Evolutionary conservation across 2,113 vertebrate genomes (phyloP), one percentile per base, ranked within the genome.

Genomic region (Echinops telfairi): DNA sequence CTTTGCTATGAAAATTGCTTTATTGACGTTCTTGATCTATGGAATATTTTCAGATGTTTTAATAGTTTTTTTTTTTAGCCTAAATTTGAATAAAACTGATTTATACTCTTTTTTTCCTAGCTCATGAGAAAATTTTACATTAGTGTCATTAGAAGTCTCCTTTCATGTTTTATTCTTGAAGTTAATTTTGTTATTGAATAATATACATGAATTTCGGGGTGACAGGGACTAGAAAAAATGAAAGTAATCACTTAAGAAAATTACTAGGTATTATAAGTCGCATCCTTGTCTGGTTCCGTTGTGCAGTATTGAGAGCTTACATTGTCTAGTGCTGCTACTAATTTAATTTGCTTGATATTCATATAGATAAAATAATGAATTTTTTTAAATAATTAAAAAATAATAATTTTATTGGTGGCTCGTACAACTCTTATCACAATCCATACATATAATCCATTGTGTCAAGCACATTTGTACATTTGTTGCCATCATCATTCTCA

Each of bases 311-410:
- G 93, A 15, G 7, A 87, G 9, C 3, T 97, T 77, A 83, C 23
- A 80, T 4, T 93, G 20, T 17, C 83, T 89, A 82, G 3, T 92
- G 66, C 31, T 91, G 23, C 27, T 91, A 58, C 33, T 90, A 62
- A 93, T 70, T 88, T 86, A 91, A 95, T 71, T 83, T 66, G 29
- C 53, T 11, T 95, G 31, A 70, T 12, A 40, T 83, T 78, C 83
- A 20, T 85, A 92, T 33, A 93, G n/a, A 83, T 16, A 88, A 68
- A 80, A 57, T 53, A 53, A 53, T 53, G 47, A 47, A 47, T n/a
- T n/a, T n/a, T n/a, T n/a, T n/a, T n/a, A n/a, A n/a, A n/a, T n/a
- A n/a, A n/a, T n/a, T n/a, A n/a, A n/a, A n/a, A n/a, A n/a, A n/a
- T n/a, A n/a, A n/a, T n/a, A n/a, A n/a, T n/a, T n/a, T n/a, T n/a